Base-by-base conservation (phyloP, 2,888 invertebrate species). In the Idaea biselata region DNA sequence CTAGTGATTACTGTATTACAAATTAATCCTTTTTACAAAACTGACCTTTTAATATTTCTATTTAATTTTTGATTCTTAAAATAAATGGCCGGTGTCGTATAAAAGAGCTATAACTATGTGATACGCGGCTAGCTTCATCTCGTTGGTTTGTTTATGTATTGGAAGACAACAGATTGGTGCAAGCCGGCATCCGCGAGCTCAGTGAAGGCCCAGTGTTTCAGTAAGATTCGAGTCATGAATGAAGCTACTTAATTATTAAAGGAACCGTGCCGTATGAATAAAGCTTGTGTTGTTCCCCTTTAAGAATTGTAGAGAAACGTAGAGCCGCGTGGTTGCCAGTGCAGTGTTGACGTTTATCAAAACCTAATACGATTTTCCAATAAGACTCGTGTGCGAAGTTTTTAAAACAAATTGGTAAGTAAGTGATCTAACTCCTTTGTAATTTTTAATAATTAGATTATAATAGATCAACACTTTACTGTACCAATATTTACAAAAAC, bases 71-170 rank as follows among this genome's bases (percentile, higher is more conserved):
- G 11, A 44, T 44, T 44, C 44, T 11, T 44, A 7, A 44, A 44
- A 44, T 44, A 44, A 44, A 44, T 44, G 8, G 11, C 44, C 44
- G 44, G 44, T 61, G 7, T 58, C 54, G 44, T 62, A 61, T 54
- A 60, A 63, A 31, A 59, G 55, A 54, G 56, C 32, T 53, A 60
- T 65, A 67, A 18, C 56, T 18, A 18, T 17, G 8, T 18, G 56
- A 18, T 11, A 65, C 78, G 89, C 68, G 73, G 85, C 91, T 91
- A 91, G 82, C 84, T 91, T 92, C 91, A 88, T 83, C 74, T 73
- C 84, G 80, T 74, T 84, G 81, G 89, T 91, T 92, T 92, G 91
- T 92, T 92, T 92, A 92, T 91, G 86, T 89, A 88, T 89, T 84
- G 87, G 78, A 88, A 90, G 90, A 91, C 91, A 91, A 90, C 91